phyloP scores from a whole-genome alignment of 1,140 invertebrate species.

The Lepidurus packardi region DNA sequence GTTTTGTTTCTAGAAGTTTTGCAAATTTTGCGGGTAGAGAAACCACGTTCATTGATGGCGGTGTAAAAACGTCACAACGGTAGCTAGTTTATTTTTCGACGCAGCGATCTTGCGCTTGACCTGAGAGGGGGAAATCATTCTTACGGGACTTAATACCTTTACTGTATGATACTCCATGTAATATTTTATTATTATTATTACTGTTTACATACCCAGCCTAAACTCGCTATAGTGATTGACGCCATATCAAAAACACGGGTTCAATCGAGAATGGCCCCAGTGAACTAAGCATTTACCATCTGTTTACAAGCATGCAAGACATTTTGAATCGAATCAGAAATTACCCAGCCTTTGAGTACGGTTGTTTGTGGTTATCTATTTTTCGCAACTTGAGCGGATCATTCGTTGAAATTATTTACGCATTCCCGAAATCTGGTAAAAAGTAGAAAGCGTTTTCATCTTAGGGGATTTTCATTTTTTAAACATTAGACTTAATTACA shows the following conservation, averaged over 20 bases:
- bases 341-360: too few relatives aligned
- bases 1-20: neutral
- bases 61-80: neutral
- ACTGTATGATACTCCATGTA: neutral
- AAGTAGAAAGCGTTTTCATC: neutral
- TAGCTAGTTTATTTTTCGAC: neutral
- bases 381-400: neutral
- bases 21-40: neutral
- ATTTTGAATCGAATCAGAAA: neutral
- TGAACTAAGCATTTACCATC: slow-evolving; percentile 3
- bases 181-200: neutral
- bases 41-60: neutral
- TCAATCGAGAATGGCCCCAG: neutral
- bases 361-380: neutral
- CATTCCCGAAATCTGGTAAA: neutral
- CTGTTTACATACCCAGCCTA: neutral
- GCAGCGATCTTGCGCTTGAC: neutral
- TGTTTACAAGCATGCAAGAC: neutral
- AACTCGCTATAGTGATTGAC: neutral
- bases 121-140: slow-evolving; percentile 3
- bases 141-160: neutral
- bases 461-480: neutral
- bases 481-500: neutral
- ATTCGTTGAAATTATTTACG: neutral
- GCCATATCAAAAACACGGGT: slow-evolving; percentile 10